Base-by-base conservation (phyloP, 1,140 invertebrate genomes). In the Pygmarrhopalites habei region DNA sequence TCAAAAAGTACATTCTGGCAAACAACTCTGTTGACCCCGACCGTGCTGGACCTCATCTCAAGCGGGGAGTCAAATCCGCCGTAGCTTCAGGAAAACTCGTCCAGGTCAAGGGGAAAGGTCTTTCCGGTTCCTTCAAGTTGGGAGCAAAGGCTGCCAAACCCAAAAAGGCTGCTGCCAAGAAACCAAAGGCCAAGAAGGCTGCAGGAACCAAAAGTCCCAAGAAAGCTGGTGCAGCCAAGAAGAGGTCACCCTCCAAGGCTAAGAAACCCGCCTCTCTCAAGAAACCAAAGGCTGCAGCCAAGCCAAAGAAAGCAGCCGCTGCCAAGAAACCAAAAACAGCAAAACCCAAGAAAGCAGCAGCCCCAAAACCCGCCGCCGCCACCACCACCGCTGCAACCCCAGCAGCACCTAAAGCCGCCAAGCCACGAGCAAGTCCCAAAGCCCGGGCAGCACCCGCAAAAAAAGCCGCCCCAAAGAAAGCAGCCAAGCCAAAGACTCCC, bases 1-100 rank as follows among this genome's bases (percentile, higher is more conserved):
- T 85, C 71, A 83, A 84, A 73, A 85, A 84, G 70, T 84, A 83
- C 74, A 79, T 84, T 51, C 73, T 77, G 41, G 75, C 78, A 2
- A 79, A 78, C 56, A 83, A 82, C 75, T 12, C 32, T 1, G 81
- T 82, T 25, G 81, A 83, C 73, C 75, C 77, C 15, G 80, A 82
- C 55, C 81, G 80, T 73, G 70, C 78, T 62, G 77, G 80, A 2
- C 79, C 81, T 17, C 82, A 82, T 75, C 82, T 83, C 62, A 82
- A 79, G 66, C 81, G 82, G 60, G 82, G 81, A 57, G 68, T 84
- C 64, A 83, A 82, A 70, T 73, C 74, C 53, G 80, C 82, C 23
- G 79, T 84, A n/a, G 75, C 74, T 0, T 75, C 75, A 26, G 82
- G 82, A 41, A 74, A 74, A 2, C 67, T 85, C 14, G 26, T 60